phyloP scores from a whole-genome alignment of 2,797 vertebrate species.

The Macrochelys suwanniensis region DNA sequence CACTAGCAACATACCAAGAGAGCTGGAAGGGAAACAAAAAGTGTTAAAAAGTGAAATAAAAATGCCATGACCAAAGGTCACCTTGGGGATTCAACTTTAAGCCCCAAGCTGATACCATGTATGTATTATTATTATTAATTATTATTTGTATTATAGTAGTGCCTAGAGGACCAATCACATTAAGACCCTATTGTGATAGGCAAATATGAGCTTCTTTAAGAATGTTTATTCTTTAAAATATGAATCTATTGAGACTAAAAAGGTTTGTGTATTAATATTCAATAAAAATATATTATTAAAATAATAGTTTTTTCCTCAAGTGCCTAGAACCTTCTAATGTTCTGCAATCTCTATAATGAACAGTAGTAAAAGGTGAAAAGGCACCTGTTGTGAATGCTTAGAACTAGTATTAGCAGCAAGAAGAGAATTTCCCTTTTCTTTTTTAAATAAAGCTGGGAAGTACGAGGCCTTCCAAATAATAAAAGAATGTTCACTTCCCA shows the following conservation, averaged over 20 bases:
- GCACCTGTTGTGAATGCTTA: constrained; percentile 63
- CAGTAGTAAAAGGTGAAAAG: constrained; percentile 74
- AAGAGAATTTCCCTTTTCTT: constrained; percentile 75
- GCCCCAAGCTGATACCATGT: constrained; percentile 8
- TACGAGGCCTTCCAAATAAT: constrained; percentile 49
- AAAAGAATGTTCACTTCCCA: constrained; percentile 62
- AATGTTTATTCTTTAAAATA: constrained; percentile 27
- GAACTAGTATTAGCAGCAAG: constrained; percentile 69
- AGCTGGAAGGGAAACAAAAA: not conserved
- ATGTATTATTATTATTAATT: not conserved
- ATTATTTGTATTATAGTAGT: not conserved
- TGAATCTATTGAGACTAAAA: constrained; percentile 42
- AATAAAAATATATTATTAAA: constrained; percentile 68
- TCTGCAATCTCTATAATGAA: constrained; percentile 50
- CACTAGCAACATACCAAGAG: not conserved
- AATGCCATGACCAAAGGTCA: not conserved
- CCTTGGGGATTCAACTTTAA: constrained; percentile 24
- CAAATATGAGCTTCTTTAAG: not conserved
- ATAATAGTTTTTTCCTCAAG: constrained; percentile 41
- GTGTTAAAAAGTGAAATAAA: constrained; percentile 20
- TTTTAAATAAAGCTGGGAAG: constrained; percentile 68
- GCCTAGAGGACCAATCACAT: not conserved
- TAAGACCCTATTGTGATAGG: not conserved
- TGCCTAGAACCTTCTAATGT: constrained; percentile 43
- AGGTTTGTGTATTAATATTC: constrained; percentile 63